Evolutionary conservation across 2,113 vertebrate genomes (phyloP).

Genomic region (Engystomops pustulosus): DNA sequence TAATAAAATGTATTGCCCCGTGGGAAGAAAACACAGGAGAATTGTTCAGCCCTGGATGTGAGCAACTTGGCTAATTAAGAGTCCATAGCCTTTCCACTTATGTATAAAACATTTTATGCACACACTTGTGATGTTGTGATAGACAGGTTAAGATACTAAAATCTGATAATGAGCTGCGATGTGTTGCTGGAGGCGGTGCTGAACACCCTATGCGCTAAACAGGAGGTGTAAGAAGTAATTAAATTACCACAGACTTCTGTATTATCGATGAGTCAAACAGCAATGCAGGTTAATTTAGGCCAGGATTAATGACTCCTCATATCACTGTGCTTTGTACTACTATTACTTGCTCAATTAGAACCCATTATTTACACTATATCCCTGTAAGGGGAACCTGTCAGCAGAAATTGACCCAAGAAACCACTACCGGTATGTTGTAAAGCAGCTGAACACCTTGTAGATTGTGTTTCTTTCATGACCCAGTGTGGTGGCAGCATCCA

Average conservation of each 20-base stretch:
- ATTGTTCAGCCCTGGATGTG: background rate
- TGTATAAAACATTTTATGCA: constrained; percentile 36
- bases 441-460: no score
- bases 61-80: background rate
- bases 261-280: background rate
- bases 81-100: constrained; percentile 28
- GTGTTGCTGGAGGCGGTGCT: background rate
- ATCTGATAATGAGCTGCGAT: constrained; percentile 27
- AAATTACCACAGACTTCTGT: background rate
- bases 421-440: no score
- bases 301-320: background rate
- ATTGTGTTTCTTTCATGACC: no score
- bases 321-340: background rate
- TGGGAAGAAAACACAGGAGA: background rate
- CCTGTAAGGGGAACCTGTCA: no score
- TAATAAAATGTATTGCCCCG: background rate
- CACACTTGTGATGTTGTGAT: constrained; percentile 27
- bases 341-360: no score
- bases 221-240: background rate
- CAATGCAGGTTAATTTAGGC: constrained; percentile 3
- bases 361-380: no score
- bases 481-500: no score
- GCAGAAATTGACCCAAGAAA: no score
- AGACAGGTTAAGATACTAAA: constrained; percentile 37
- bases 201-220: background rate